Conservation (phyloP, 2,888 invertebrate genomes). For the Cephus nigrinus region DNA sequence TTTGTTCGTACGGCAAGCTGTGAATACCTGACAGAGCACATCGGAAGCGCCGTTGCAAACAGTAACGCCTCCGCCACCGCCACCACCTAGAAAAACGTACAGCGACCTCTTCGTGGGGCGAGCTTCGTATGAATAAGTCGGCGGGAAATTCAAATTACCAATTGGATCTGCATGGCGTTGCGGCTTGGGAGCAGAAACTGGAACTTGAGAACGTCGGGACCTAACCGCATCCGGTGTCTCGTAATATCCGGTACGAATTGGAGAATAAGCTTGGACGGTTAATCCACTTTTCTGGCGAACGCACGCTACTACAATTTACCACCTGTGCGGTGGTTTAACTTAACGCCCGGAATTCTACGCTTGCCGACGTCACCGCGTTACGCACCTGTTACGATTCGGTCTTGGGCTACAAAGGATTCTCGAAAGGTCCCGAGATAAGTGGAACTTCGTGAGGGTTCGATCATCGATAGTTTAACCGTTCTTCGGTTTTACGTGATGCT, state of each 20-base stretch:
- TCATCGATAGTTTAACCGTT: not conserved
- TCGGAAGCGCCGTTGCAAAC: not conserved
- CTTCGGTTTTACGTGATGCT: not conserved
- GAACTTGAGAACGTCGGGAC: not conserved
- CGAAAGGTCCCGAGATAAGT: not conserved
- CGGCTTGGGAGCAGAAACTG: not conserved
- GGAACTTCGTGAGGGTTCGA: not conserved
- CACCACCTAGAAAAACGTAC: not conserved
- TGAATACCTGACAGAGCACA: slow-evolving; percentile 58
- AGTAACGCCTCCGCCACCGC: not conserved
- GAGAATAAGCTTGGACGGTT: not conserved
- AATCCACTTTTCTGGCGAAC: not conserved
- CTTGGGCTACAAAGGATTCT: not conserved
- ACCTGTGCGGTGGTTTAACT: not conserved
- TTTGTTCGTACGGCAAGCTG: slow-evolving; percentile 76
- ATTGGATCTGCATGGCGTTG: not conserved
- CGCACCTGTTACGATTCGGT: not conserved
- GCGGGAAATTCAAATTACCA: not conserved
- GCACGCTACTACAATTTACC: not conserved
- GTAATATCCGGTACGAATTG: not conserved
- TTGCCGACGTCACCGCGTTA: not conserved
- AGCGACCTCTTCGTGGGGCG: not conserved
- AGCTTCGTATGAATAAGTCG: not conserved
- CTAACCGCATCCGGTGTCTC: not conserved
- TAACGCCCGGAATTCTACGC: not conserved